Evolutionary conservation across 2,113 vertebrate species (phyloP), one percentile per base, ranked within the genome.

Genomic region (Argyrosomus japonicus): DNA sequence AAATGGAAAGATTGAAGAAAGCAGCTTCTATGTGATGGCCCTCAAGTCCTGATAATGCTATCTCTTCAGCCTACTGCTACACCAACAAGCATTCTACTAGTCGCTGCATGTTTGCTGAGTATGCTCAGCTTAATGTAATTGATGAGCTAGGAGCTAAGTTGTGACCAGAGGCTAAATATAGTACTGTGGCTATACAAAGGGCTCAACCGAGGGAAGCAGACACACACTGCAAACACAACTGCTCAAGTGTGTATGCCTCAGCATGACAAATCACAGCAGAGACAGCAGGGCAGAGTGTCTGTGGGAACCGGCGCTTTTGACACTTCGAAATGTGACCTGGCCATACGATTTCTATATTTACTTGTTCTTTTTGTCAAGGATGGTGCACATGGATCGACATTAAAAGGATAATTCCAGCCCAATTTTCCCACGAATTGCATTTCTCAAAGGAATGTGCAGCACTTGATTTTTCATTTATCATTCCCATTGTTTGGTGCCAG

Each of bases 101-200:
- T 13, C 19, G 61, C 47, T 23, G n/a, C 7, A 58, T 75, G 63
- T 47, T 51, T 21, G 2, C 67, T 48, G 70, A 75, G 76, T 25
- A 47, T 18, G 32, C 77, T 68, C 79, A 32, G 48, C 51, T 47
- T 76, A 54, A 78, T 68, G 14, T 79, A 64, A 87, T 40, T 5
- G 27, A 84, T 62, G 77, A 76, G 65, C 57, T 61, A 51, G 58
- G 15, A 68, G 58, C 73, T 19, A 1, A 68, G 61, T 84, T 81
- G 67, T 83, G 84, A 83, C 68, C 51, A 40, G 61, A 47, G 32
- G 83, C 80, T 88, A 88, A 61, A 90, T 86, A 79, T 83, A 75
- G 72, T 13, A 2, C 32, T 1, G 57, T 47, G 57, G 47, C 78
- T 70, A 21, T 50, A 84, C 79, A 88, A 82, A 84, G 27, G 53